Conservation (phyloP, 2,888 invertebrate genomes). For the Drosophila peninsularis region DNA sequence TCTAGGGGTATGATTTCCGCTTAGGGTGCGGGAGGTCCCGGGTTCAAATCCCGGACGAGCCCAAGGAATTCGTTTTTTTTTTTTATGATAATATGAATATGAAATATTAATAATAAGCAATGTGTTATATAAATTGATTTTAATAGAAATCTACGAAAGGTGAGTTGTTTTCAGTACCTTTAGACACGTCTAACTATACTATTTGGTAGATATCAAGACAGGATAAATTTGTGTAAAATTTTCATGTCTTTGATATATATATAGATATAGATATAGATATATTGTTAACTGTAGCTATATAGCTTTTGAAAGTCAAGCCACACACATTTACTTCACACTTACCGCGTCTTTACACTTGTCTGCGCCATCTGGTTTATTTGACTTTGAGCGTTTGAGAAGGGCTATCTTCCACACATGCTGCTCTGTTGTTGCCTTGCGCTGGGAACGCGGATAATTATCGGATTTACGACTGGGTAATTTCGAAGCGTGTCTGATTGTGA, state of each 20-base stretch:
- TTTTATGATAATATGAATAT: no score
- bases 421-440: not conserved
- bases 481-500: not conserved
- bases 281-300: not conserved
- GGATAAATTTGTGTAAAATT: no score
- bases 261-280: no score
- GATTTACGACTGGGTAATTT: not conserved
- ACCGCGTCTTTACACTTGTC: no score
- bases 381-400: not conserved
- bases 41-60: constrained; percentile 84
- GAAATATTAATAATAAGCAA: no score
- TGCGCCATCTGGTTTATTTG: not conserved
- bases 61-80: not conserved
- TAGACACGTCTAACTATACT: no score
- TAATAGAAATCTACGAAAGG: no score
- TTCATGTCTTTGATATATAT: no score
- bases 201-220: no score
- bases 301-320: not conserved
- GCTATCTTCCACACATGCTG: not conserved
- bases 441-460: not conserved
- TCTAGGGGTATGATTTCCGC: constrained; percentile 85
- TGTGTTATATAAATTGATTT: no score
- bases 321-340: no score
- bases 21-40: constrained; percentile 86
- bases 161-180: no score